Conservation (phyloP, 2,113 vertebrate genomes). For the Megaleporinus macrocephalus region DNA sequence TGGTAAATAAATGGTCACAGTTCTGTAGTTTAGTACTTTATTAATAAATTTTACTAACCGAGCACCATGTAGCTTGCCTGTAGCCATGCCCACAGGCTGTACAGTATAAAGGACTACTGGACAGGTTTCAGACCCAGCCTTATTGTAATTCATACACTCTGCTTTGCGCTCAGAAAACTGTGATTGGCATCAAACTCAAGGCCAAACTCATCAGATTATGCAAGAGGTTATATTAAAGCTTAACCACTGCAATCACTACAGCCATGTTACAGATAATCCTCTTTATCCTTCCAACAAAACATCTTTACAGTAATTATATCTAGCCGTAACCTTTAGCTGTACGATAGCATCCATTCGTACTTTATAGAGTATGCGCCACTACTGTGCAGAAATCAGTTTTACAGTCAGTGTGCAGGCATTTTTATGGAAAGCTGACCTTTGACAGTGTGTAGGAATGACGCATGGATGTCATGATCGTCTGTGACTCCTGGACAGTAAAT, state of each 20-base stretch:
- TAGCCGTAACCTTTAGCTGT: background rate
- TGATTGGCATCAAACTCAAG: background rate
- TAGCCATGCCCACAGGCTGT: too few species aligned
- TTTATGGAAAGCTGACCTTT: background rate
- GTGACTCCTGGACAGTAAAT: constrained; percentile 1
- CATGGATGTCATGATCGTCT: background rate
- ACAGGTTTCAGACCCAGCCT: too few species aligned
- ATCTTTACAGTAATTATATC: constrained; percentile 6
- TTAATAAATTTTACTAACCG: too few species aligned
- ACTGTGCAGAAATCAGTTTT: background rate
- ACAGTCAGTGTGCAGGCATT: background rate
- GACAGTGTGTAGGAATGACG: background rate
- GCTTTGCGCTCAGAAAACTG: too few species aligned
- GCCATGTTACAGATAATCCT: constrained; percentile 14
- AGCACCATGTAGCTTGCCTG: too few species aligned
- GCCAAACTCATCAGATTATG: constrained; percentile 21
- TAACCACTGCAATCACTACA: constrained; percentile 24
- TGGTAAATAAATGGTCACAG: too few species aligned
- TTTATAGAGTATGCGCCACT: background rate
- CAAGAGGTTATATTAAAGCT: constrained; percentile 32
- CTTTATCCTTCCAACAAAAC: constrained; percentile 16
- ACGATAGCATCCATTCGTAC: background rate
- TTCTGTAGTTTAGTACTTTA: too few species aligned
- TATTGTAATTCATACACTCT: too few species aligned
- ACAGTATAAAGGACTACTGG: too few species aligned